Evolutionary conservation across 2,797 vertebrate genomes (phyloP).

Genomic region (Enoplosus armatus): DNA sequence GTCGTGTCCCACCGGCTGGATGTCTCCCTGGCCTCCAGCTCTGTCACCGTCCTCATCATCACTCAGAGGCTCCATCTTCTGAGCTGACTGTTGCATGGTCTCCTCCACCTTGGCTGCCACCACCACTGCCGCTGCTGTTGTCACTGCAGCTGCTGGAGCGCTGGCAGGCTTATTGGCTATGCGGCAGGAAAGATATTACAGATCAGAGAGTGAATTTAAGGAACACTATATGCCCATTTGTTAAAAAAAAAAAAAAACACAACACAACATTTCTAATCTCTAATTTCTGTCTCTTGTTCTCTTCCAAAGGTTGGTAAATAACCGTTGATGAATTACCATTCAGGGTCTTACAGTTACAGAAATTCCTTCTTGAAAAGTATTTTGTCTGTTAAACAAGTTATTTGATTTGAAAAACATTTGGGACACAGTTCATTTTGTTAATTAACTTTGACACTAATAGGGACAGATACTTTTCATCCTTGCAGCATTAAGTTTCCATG

Average conservation of each 20-base stretch:
- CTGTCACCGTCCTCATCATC: conserved; percentile 76
- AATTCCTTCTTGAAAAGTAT: background rate
- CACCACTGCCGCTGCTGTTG: conserved; percentile 33
- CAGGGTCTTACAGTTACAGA: background rate
- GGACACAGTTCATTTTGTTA: background rate
- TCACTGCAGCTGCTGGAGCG: conserved; percentile 47
- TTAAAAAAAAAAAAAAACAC: background rate
- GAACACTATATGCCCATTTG: fast-evolving
- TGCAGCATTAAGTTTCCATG: background rate
- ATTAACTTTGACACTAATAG: background rate
- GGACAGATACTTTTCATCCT: background rate
- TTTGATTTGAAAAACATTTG: background rate
- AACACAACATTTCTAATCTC: background rate
- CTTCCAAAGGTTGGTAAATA: background rate
- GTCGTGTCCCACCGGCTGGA: conserved; percentile 84
- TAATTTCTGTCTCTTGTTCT: background rate
- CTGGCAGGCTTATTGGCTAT: conserved; percentile 75
- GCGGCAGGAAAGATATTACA: conserved; percentile 17
- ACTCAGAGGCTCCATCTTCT: conserved; percentile 70
- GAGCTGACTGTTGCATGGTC: conserved; percentile 46
- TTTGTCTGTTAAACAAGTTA: background rate
- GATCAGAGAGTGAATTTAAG: background rate
- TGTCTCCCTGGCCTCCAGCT: conserved; percentile 72
- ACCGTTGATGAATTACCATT: background rate
- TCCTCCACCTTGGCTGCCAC: conserved; percentile 70